Base-by-base conservation (phyloP, 2,888 invertebrate species). In the Archips xylosteana region DNA sequence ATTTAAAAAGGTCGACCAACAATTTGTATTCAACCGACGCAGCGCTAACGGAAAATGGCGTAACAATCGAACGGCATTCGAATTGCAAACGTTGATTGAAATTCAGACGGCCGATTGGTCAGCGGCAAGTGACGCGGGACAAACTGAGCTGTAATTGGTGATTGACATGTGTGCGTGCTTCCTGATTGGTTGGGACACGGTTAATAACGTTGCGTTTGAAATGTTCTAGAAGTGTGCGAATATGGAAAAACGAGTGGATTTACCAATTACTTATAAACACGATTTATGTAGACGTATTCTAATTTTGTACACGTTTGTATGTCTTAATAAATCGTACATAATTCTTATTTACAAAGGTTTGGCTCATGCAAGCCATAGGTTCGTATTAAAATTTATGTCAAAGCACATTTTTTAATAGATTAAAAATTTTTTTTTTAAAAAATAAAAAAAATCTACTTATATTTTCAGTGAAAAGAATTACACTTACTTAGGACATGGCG, bases 111-210 rank as follows among this genome's bases (percentile, higher is more conserved):
- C 75, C 87, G 85, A 91, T 89, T 89, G 90, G 91, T 84, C 85
- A 83, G 84, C 81, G 79, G 77, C 85, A 79, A 85, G 83, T 86
- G 89, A 87, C 85, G 80, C 80, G 76, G 84, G 89, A 92, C 92
- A 92, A 92, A 92, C 86, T 91, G 85, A 84, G 85, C 85, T 90
- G 88, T 92, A 92, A 92, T 92, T 92, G 92, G 92, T 90, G 92
- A 92, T 91, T 91, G 92, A 91, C 92, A 90, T 89, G 90, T 88
- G 91, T 88, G 85, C 32, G 57, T 81, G 86, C 84, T 92, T 90
- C 91, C 91, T 90, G 89, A 91, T 90, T 88, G 90, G 90, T 83
- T 80, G 76, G 78, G 82, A 82, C 77, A 76, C 77, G 75, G 78
- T 76, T 80, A 82, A 78, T 79, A 75, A 75, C 74, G 79, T 79